Evolutionary conservation across 2,888 invertebrate genomes (phyloP).

Genomic region (Lasius fuliginosus): DNA sequence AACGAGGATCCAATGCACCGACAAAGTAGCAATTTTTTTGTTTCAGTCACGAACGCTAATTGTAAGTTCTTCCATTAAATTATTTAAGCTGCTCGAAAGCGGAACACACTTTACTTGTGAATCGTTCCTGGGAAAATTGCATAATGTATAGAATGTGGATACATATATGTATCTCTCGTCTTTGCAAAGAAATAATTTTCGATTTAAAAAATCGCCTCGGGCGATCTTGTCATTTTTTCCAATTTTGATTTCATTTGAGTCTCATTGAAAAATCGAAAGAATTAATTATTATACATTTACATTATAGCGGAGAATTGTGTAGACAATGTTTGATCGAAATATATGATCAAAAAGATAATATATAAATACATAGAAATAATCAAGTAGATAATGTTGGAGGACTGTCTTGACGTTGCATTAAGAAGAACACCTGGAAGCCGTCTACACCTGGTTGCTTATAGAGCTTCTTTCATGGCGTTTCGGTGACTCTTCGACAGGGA

Average conservation of each 20-base stretch:
- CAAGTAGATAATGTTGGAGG: background rate
- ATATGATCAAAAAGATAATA: slow-evolving; percentile 15
- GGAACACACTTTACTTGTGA: background rate
- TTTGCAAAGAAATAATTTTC: slow-evolving; percentile 10
- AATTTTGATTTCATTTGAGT: background rate
- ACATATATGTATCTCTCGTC: background rate
- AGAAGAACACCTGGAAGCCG: slow-evolving; percentile 59
- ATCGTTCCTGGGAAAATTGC: slow-evolving; percentile 5
- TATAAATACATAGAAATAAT: slow-evolving; percentile 8
- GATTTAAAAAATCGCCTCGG: background rate
- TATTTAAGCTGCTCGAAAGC: slow-evolving; percentile 33
- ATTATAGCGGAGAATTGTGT: background rate
- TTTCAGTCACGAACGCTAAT: background rate
- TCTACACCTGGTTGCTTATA: slow-evolving; percentile 60
- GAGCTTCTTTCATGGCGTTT: slow-evolving; percentile 51
- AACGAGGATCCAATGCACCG: slow-evolving; percentile 56
- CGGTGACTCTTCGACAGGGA: slow-evolving; percentile 19
- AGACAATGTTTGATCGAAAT: background rate
- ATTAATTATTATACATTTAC: background rate
- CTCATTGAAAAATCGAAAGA: background rate
- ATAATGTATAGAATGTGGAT: background rate
- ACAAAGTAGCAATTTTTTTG: slow-evolving; percentile 47
- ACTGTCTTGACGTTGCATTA: background rate
- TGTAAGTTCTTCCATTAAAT: slow-evolving; percentile 14
- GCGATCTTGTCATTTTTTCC: background rate